Conservation (phyloP, 2,113 vertebrate species). For the Lathamus discolor region DNA sequence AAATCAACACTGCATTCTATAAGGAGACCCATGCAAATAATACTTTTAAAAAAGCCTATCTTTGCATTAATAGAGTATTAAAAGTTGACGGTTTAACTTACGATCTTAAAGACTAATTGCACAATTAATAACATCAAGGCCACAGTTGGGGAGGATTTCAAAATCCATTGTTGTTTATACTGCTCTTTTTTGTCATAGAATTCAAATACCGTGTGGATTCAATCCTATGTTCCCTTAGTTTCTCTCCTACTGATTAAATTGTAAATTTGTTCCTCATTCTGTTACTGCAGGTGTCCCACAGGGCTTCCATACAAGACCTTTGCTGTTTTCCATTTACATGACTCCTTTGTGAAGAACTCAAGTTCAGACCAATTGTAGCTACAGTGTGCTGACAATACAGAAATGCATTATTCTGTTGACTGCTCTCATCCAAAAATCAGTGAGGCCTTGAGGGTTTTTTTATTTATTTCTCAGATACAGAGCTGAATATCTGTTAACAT, state of each 20-base stretch:
- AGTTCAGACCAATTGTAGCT: not conserved
- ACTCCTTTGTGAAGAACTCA: not conserved
- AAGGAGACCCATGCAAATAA: constrained; percentile 44
- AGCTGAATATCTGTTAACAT: constrained; percentile 24
- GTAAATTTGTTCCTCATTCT: not conserved
- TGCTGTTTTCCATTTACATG: not conserved
- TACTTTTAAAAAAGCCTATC: not conserved
- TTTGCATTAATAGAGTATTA: constrained; percentile 6
- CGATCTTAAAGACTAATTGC: constrained; percentile 1
- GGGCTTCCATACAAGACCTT: not conserved
- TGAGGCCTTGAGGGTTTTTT: constrained; percentile 22
- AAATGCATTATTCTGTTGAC: constrained; percentile 9
- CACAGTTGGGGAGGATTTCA: not conserved
- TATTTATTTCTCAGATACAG: not conserved
- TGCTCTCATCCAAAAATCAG: constrained; percentile 35
- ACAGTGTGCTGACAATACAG: not conserved
- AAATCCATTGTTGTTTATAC: not conserved
- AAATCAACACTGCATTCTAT: constrained; percentile 77
- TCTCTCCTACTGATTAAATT: constrained; percentile 16
- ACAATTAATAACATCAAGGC: constrained; percentile 23
- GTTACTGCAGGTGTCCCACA: not conserved
- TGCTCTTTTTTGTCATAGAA: not conserved
- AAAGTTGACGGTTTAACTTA: constrained; percentile 42
- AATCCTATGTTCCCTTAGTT: not conserved
- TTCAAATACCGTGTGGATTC: not conserved